Conservation (phyloP, 2,888 invertebrate genomes). For the Drosophila antonietae region DNA sequence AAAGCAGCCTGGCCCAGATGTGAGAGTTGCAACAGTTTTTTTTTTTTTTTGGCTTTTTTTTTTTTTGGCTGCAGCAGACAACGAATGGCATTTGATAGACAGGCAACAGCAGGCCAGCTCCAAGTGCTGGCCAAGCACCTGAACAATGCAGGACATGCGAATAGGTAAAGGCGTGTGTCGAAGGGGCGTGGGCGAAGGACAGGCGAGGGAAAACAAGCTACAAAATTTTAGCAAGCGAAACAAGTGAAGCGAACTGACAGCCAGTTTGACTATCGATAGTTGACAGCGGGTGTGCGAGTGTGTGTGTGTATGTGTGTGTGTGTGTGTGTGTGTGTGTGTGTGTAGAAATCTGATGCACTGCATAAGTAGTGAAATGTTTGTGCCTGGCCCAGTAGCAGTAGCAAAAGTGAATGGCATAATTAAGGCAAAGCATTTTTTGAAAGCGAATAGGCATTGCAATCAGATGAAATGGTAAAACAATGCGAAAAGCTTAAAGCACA, state of each 20-base stretch:
- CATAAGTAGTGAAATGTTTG: background rate
- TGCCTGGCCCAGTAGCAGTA: background rate
- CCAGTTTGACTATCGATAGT: constrained; percentile 4
- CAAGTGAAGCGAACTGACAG: constrained; percentile 13
- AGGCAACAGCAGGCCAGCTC: constrained; percentile 26
- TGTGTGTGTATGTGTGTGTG: background rate
- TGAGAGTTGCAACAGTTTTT: constrained; percentile 4
- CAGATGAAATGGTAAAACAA: no score
- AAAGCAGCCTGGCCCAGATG: background rate
- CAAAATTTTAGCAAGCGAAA: constrained; percentile 3
- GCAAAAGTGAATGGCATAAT: background rate
- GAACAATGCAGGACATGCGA: constrained; percentile 1
- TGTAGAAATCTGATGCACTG: background rate
- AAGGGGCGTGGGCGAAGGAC: no score
- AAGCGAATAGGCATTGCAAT: no score
- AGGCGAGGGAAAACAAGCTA: background rate
- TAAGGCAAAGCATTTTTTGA: background rate
- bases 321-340: no score
- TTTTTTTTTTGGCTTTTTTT: background rate
- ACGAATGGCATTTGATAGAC: constrained; percentile 53
- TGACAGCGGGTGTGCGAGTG: background rate
- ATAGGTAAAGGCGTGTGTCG: background rate
- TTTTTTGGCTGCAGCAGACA: background rate
- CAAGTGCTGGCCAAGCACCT: constrained; percentile 10
- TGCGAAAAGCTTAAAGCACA: no score